Percentiles rank a stretch among this genome's conserved stretches.
These are phyloP conservation scores for Labrus mixtus DNA, from an alignment of 2,113 vertebrate genomes.

Conservation along the genomic window DNA sequence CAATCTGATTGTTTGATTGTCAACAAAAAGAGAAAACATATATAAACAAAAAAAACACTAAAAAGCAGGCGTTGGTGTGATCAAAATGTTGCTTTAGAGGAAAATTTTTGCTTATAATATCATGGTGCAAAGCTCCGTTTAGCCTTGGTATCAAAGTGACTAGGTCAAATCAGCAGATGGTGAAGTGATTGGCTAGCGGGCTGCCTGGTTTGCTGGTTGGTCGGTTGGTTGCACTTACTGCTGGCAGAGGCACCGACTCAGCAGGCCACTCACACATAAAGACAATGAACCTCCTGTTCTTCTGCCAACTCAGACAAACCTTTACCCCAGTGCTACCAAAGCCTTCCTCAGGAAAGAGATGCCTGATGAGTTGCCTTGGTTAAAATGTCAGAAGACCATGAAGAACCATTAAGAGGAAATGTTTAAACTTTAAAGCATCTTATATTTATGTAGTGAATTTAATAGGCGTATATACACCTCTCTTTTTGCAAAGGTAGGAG, in stretches of 20 bases:
- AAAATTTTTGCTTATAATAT: neutral
- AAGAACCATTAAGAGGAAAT: slow-evolving; percentile 16
- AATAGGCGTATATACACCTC: neutral
- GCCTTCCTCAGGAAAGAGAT: slow-evolving; percentile 38
- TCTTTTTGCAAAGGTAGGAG: neutral
- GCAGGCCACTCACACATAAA: slow-evolving; percentile 67
- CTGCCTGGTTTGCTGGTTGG: slow-evolving; percentile 48
- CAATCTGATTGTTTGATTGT: neutral
- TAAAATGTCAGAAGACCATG: slow-evolving; percentile 19
- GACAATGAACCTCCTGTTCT: slow-evolving; percentile 73
- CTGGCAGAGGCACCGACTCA: slow-evolving; percentile 61
- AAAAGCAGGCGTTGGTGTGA: neutral
- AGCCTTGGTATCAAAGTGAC: slow-evolving; percentile 6
- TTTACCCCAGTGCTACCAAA: slow-evolving; percentile 30
- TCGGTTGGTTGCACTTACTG: slow-evolving; percentile 41
- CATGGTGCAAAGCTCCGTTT: slow-evolving; percentile 10
- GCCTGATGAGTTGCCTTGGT: slow-evolving; percentile 39
- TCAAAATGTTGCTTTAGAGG: neutral
- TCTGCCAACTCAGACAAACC: slow-evolving; percentile 66
- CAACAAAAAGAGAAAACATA: neutral
- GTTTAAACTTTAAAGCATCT: neutral
- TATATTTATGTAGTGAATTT: neutral
- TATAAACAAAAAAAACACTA: neutral
- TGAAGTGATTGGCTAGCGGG: slow-evolving; percentile 54
- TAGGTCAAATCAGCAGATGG: slow-evolving; percentile 65